A percentile compares a stretch with the other conserved stretches of the same genome.
These are phyloP conservation scores for Denticeps clupeoides DNA, from an alignment of 2,797 vertebrate species.

Conservation along the genomic window DNA sequence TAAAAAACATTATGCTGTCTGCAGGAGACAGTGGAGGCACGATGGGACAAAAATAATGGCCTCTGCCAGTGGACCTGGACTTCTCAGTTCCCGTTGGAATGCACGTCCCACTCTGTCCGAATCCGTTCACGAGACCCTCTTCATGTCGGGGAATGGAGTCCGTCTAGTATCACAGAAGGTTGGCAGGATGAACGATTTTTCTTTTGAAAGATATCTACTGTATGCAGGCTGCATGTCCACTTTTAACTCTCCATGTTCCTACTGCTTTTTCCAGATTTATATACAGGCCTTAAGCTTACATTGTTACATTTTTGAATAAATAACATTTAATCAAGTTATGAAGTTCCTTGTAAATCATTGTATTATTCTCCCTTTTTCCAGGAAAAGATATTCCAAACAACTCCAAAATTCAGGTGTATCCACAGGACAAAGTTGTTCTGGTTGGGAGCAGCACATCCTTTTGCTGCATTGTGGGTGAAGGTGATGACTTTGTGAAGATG, in stretches of 20 bases:
- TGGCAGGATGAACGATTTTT: too few species aligned
- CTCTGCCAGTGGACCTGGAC: conserved; percentile 50
- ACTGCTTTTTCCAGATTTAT: too few species aligned
- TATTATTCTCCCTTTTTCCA: too few species aligned
- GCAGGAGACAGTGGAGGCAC: conserved; percentile 39
- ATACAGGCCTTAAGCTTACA: too few species aligned
- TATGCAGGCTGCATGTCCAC: too few species aligned
- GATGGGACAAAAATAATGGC: conserved; percentile 22
- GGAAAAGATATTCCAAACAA: conserved; percentile 45
- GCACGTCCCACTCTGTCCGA: conserved; percentile 52
- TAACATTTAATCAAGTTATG: too few species aligned
- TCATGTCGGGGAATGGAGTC: conserved; percentile 51
- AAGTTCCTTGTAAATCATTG: too few species aligned
- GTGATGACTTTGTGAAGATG: conserved; percentile 24
- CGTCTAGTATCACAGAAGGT: conserved; percentile 40
- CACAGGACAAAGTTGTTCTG: conserved; percentile 37
- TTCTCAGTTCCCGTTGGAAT: conserved; percentile 55
- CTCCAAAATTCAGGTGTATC: conserved; percentile 25
- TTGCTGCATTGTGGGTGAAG: conserved; percentile 56
- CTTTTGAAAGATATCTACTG: background rate
- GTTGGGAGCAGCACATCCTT: conserved; percentile 51
- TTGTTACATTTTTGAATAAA: background rate
- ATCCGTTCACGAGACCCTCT: conserved; percentile 48
- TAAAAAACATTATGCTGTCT: background rate
- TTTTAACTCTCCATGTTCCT: too few species aligned